Evolutionary conservation across 2,797 vertebrate genomes (phyloP).

Genomic region (Helostoma temminkii): DNA sequence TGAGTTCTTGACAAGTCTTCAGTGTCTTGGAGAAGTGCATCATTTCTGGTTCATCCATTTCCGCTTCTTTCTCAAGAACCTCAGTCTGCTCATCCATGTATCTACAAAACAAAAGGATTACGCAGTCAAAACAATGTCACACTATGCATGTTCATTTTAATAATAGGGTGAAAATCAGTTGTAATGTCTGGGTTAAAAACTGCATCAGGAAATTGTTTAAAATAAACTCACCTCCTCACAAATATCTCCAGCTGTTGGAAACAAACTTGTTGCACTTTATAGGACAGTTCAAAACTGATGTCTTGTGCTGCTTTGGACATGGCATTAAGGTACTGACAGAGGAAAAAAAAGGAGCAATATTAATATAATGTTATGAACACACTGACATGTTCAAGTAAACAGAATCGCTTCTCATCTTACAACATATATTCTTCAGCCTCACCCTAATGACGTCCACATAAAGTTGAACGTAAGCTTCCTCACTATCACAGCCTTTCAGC

Average conservation of each 20-base stretch:
- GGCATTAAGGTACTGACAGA: slow-evolving; percentile 62
- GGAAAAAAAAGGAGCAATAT: not conserved
- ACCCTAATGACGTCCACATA: slow-evolving; percentile 77
- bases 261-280: slow-evolving; percentile 51
- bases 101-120: slow-evolving; percentile 40
- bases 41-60: slow-evolving; percentile 20
- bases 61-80: slow-evolving; percentile 4
- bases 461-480: slow-evolving; percentile 64
- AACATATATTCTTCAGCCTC: not conserved
- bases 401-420: no score
- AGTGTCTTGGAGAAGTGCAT: slow-evolving; percentile 61
- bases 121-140: accelerated
- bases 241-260: slow-evolving; percentile 64
- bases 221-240: slow-evolving; percentile 55
- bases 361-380: no score
- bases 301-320: not conserved
- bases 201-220: no score
- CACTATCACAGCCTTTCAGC: not conserved
- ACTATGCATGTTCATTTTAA: no score
- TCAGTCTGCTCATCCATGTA: slow-evolving; percentile 49
- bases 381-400: no score
- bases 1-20: slow-evolving; percentile 69
- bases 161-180: no score
- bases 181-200: no score
- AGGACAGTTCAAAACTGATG: slow-evolving; percentile 28